Base-by-base conservation (phyloP, 2,797 vertebrate species). In the Argya squamiceps region DNA sequence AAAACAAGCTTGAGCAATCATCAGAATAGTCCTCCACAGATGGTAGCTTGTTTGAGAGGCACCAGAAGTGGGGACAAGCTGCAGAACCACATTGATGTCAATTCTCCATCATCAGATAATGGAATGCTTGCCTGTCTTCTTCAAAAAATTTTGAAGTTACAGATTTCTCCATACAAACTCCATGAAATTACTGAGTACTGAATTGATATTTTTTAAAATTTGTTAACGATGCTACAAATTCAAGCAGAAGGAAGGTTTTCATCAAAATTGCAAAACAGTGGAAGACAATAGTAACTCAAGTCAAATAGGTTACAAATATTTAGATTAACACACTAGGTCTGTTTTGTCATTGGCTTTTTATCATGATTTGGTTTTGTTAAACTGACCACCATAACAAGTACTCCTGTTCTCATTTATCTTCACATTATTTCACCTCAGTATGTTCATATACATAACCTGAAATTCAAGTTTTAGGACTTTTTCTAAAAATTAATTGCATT, bases 401-500 rank as follows among this genome's bases (percentile, higher is more conserved):
- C 7, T 78, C 15, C n/a, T 76, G 14, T 34, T 85, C 43, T 60
- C 12, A 4, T 79, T 89, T 75, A 95, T 52, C 74, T 84, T 81
- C 39, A 52, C 32, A 26, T 21, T 60, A 74, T 74, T 93, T 84
- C 58, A 93, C n/a, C 58, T 78, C 43, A 62, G 18, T 17, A 49
- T 17, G 23, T 65, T 92, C 77, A 67, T 39, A 76, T 19, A 76
- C 55, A 52, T 59, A 93, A 93, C 90, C 52, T 70, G 96, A 96
- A 93, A 95, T 91, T 92, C 95, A 92, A 73, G 83, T 84, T 94
- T 47, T 52, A 81, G 36, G 44, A 90, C 24, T 12, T 94, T 60
- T 71, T 81, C 37, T 86, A 37, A 80, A 92, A 89, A 88, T 30
- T 88, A 93, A 95, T 70, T 89, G 63, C 63, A 70, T 36, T 84